Evolutionary conservation across 2,797 vertebrate species (phyloP).

Genomic region (Liasis olivaceus): DNA sequence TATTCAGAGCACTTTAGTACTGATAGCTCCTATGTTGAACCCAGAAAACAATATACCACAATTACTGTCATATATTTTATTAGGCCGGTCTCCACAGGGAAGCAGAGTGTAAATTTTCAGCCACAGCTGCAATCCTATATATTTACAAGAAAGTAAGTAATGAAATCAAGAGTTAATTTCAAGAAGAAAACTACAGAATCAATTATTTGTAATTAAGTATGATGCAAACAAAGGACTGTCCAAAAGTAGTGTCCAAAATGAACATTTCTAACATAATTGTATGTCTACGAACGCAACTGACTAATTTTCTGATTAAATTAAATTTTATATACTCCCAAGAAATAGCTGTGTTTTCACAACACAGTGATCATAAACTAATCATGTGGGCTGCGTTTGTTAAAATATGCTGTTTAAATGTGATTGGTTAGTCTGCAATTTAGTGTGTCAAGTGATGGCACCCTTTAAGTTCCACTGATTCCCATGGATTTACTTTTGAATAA

Average conservation of each 20-base stretch:
- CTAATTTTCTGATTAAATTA: neutral
- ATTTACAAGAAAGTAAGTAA: neutral
- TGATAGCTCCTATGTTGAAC: neutral
- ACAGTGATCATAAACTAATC: neutral
- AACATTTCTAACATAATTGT: neutral
- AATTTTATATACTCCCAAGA: neutral
- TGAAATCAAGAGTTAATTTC: neutral
- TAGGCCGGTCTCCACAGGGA: neutral
- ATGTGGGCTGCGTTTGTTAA: neutral
- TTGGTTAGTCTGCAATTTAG: neutral
- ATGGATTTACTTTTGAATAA: neutral
- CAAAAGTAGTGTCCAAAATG: neutral
- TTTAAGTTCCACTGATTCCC: neutral
- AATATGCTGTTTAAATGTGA: neutral
- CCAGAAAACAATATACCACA: neutral
- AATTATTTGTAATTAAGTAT: neutral
- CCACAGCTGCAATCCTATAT: neutral
- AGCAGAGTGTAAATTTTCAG: neutral
- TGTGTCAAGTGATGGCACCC: neutral
- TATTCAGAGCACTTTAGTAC: neutral
- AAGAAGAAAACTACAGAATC: neutral
- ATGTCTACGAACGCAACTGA: neutral
- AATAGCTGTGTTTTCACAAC: neutral
- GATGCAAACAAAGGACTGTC: neutral
- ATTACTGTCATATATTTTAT: neutral